A percentile compares a stretch with the other conserved stretches of the same genome.
These are phyloP conservation scores for Geopemphigus sp. DNA, from an alignment of 1,140 invertebrate genomes.

Conservation along the genomic window DNA sequence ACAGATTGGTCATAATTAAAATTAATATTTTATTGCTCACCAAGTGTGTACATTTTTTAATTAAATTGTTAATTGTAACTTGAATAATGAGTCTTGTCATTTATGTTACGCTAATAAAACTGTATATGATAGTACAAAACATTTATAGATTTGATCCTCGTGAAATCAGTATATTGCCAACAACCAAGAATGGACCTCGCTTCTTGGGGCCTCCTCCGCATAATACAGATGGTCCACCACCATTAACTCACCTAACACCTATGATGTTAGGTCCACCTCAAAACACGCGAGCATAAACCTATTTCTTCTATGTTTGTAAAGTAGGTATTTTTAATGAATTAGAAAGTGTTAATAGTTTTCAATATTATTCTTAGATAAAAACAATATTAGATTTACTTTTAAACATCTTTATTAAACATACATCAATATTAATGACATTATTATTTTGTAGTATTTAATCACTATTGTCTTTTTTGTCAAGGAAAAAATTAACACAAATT, in stretches of 20 bases:
- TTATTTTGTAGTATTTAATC: not conserved
- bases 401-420: slow-evolving; percentile 23
- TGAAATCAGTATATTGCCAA: slow-evolving; percentile 46
- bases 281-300: slow-evolving; percentile 41
- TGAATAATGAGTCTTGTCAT: not conserved
- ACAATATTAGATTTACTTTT: not conserved
- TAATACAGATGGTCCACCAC: slow-evolving; percentile 42
- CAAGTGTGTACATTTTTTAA: not conserved
- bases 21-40: not conserved
- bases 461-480: too few relatives aligned
- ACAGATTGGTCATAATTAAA: not conserved
- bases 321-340: slow-evolving; percentile 33
- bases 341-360: slow-evolving; percentile 18
- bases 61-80: not conserved
- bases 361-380: slow-evolving; percentile 7
- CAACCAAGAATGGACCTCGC: slow-evolving; percentile 38
- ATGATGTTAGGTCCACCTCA: slow-evolving; percentile 47
- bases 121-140: slow-evolving; percentile 17
- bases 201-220: slow-evolving; percentile 37
- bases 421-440: slow-evolving; percentile 17
- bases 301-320: slow-evolving; percentile 26
- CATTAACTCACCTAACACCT: slow-evolving; percentile 42
- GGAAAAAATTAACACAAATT: too few relatives aligned
- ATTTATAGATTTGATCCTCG: slow-evolving; percentile 44
- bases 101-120: not conserved